These are phyloP conservation scores for Acanthisitta chloris DNA, from an alignment of 2,113 vertebrate species.

Conservation along the genomic window DNA sequence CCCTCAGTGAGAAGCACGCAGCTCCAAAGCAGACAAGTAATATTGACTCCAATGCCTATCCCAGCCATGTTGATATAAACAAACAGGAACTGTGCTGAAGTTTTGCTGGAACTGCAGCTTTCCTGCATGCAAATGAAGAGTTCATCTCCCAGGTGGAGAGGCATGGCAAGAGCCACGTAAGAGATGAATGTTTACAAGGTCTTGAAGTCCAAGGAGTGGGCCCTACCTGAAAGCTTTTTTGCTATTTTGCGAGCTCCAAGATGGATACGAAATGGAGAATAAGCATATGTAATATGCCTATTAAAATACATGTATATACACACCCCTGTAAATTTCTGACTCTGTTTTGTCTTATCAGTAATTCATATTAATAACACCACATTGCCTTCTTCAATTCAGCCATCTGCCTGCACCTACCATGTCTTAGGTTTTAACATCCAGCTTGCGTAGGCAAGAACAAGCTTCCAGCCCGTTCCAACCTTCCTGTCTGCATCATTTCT, in stretches of 20 bases:
- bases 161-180: background rate
- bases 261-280: background rate
- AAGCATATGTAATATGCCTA: background rate
- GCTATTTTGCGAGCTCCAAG: background rate
- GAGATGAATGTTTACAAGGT: background rate
- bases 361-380: background rate
- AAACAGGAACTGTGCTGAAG: background rate
- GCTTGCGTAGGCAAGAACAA: background rate
- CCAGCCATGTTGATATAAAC: background rate
- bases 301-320: background rate
- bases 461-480: background rate
- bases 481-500: background rate
- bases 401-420: background rate
- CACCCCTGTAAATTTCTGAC: background rate
- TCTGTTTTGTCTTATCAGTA: background rate
- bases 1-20: background rate
- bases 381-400: background rate
- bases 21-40: background rate
- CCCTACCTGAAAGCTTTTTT: background rate
- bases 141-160: background rate
- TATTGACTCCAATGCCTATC: background rate
- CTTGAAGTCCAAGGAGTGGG: background rate
- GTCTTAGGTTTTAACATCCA: background rate
- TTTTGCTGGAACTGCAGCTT: background rate
- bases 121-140: background rate